Evolutionary conservation across 2,797 vertebrate genomes (phyloP), one percentile per base, ranked within the genome.

Genomic region (Ctenopoma multispine): DNA sequence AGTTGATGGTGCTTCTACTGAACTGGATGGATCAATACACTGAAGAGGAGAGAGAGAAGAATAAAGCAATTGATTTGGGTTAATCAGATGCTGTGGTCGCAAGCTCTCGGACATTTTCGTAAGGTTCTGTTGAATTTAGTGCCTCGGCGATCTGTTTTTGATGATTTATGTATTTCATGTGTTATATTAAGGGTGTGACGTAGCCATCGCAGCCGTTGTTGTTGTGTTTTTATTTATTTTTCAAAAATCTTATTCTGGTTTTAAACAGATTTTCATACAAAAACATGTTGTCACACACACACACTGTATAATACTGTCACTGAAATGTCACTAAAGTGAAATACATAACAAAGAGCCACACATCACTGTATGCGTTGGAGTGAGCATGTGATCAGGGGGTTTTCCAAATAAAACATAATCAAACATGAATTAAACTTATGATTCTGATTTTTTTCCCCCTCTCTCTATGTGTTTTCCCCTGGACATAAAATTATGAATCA

Each of bases 341-440:
- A 67, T 47, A 40, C 65, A 64, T 75, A 77, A 74, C 55, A 69
- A 62, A 51, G 51, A 75, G 24, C 23, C 70, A 82, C 50, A 44
- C 47, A 36, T 77, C 14, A 48, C 56, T 82, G 63, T 63, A 79
- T 59, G 68, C 56, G 56, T 17, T 38, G 34, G 59, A 20, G 73
- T 67, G 58, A 80, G 65, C 72, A 83, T 85, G 77, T 77, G 55
- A 79, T 77, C 53, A 72, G 44, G 63, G 29, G 13, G 47, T 77
- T 80, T 88, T 74, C 46, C 29, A 78, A 87, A 86, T 82, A 86
- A 83, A 86, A 55, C 57, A 18, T 63, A 21, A 63, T 78, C 59
- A 73, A 79, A 72, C 21, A 62, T 14, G 31, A 48, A 17, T 17
- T 5, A 7, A 20, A 63, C 7, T 40, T 47, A 12, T 55, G 24